Percentiles rank a stretch among this genome's conserved stretches.
These are phyloP conservation scores for Dryas iulia DNA, from an alignment of 1,140 invertebrate genomes.

Conservation along the genomic window DNA sequence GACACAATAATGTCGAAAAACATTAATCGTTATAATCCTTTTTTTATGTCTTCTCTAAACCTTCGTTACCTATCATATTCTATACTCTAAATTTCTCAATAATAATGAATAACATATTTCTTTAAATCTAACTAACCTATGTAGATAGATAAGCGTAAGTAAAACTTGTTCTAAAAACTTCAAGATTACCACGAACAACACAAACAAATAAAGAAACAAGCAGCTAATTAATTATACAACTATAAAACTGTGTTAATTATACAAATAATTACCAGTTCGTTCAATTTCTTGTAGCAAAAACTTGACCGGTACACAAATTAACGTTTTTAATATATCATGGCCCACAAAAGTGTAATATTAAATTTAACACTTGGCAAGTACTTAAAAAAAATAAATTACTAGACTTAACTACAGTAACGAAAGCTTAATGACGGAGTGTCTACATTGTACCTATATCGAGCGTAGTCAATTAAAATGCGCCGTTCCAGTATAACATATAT, in stretches of 20 bases:
- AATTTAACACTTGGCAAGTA: background rate
- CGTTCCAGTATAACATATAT: constrained; percentile 10
- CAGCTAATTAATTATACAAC: too few species aligned
- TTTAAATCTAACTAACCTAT: too few species aligned
- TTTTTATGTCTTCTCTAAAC: too few species aligned
- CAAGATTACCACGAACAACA: too few species aligned
- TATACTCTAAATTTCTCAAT: too few species aligned
- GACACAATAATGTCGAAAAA: too few species aligned
- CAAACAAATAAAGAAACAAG: too few species aligned
- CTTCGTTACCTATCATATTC: too few species aligned
- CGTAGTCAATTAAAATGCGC: constrained; percentile 15
- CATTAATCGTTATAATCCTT: too few species aligned
- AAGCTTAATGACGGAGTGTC: constrained; percentile 3
- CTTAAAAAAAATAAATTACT: background rate
- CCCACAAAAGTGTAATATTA: background rate
- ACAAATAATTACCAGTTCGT: background rate
- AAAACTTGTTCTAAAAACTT: too few species aligned
- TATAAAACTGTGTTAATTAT: background rate
- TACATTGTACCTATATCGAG: background rate
- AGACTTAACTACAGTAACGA: background rate
- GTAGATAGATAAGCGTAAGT: too few species aligned
- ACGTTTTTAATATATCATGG: background rate
- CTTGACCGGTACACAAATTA: background rate
- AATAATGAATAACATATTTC: too few species aligned
- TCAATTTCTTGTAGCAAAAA: background rate